Evolutionary conservation across 2,888 invertebrate genomes (phyloP), one percentile per base, ranked within the genome.

Genomic region (Drosophila algonquin): DNA sequence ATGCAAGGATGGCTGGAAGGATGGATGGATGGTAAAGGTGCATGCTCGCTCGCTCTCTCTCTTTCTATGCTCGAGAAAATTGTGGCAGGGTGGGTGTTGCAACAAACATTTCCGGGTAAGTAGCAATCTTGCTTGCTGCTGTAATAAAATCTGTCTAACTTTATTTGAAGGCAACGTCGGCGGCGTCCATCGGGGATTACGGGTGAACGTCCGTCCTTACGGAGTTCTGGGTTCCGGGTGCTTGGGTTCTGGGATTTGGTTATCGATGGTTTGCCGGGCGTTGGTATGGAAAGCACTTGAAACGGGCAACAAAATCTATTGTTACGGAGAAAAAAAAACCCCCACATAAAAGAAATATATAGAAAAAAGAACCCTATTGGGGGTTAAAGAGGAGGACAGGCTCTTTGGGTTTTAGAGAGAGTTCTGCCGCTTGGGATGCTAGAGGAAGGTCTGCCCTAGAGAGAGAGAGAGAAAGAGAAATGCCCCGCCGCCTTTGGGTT

Each of bases 61-160:
- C n/a, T n/a, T n/a, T n/a, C n/a, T n/a, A n/a, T n/a, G n/a, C n/a
- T n/a, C n/a, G n/a, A n/a, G n/a, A n/a, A n/a, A n/a, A n/a, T 35
- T 48, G 64, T 40, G 52, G 44, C 70, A 75, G 86, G 74, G 85
- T 67, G 73, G 40, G 40, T 7, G 40, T 40, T 40, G 40, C 70
- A 79, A 71, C 87, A 40, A 56, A 64, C 69, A 72, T 76, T 83
- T 89, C 89, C 83, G 89, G 89, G 87, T 84, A 83, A 79, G 85
- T 84, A 73, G 72, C 77, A 78, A 63, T 51, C 54, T 70, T 47
- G 46, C 78, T 21, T 21, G 24, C 24, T 24, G 24, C 24, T 75
- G 71, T 84, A 76, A 87, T 81, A 84, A 87, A 89, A 83, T 87
- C 87, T 76, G 87, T 87, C 87, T 84, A 80, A 75, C 76, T 54